Evolutionary conservation across 2,113 vertebrate species (phyloP).

Genomic region (Epinephelus fuscoguttatus): DNA sequence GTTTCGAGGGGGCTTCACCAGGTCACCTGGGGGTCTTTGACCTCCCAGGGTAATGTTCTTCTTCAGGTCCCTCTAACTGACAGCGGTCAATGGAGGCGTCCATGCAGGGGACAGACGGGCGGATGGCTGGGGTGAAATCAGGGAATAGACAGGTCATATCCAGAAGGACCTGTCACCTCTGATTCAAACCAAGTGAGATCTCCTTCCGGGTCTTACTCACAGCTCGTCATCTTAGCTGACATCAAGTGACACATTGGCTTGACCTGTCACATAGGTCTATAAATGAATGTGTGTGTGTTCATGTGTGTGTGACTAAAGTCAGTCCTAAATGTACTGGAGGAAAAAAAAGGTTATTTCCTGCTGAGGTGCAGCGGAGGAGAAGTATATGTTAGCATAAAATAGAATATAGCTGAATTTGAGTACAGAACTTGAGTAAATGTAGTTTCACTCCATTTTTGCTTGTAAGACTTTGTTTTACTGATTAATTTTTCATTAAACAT

Average conservation of each 20-base stretch:
- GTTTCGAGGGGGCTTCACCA: constrained; percentile 60
- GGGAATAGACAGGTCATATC: constrained; percentile 82
- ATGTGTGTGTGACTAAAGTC: background rate
- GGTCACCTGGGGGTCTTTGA: constrained; percentile 81
- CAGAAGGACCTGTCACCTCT: constrained; percentile 80
- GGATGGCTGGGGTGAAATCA: constrained; percentile 76
- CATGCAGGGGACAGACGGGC: constrained; percentile 79
- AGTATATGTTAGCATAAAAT: too few species aligned
- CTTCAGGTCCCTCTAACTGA: constrained; percentile 72
- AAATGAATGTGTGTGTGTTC: constrained; percentile 8
- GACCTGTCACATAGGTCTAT: constrained; percentile 54
- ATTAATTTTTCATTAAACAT: too few species aligned
- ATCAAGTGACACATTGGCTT: constrained; percentile 66
- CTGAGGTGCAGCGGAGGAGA: too few species aligned
- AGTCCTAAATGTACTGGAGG: too few species aligned
- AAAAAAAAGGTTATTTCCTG: too few species aligned
- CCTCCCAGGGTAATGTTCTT: constrained; percentile 78
- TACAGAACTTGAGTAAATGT: too few species aligned
- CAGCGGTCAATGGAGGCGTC: constrained; percentile 83
- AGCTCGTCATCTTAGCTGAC: constrained; percentile 68
- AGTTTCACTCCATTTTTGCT: too few species aligned
- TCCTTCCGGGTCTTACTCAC: constrained; percentile 72
- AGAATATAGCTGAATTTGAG: too few species aligned
- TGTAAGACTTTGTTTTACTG: too few species aligned
- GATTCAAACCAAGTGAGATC: constrained; percentile 69